phyloP scores from a whole-genome alignment of 2,888 invertebrate species.

The Cancer borealis region DNA sequence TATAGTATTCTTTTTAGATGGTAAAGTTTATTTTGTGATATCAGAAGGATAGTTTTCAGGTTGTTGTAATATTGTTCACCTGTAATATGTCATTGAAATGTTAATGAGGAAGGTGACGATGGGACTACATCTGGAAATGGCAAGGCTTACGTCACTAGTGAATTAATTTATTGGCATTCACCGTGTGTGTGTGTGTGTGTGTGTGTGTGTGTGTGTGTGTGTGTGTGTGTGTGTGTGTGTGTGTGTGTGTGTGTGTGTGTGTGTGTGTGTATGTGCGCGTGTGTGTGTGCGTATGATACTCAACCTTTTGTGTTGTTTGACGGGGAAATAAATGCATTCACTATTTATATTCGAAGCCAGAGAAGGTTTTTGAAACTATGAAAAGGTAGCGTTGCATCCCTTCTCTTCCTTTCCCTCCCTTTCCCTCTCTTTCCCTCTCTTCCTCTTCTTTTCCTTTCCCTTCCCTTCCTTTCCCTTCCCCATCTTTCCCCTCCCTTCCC shows the following conservation, averaged over 20 bases:
- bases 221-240: constrained; percentile 31
- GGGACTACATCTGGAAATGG: background rate
- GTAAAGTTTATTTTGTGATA: no score
- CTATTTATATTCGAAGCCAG: background rate
- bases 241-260: constrained; percentile 32
- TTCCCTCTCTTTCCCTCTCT: background rate
- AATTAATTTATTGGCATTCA: background rate
- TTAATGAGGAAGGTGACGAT: no score
- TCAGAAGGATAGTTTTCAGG: no score
- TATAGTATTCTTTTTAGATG: no score
- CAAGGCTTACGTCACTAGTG: background rate
- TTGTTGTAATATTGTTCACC: no score
- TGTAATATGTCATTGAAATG: no score
- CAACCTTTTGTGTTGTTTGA: background rate
- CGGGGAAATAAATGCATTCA: background rate
- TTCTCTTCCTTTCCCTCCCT: background rate
- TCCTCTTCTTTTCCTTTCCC: background rate
- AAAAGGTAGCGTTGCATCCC: background rate
- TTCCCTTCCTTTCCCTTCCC: background rate
- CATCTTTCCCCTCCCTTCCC: background rate
- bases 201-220: constrained; percentile 29
- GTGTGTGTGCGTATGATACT: background rate
- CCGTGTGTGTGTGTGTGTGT: background rate
- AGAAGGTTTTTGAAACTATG: background rate
- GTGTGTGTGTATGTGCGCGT: background rate